Conservation (phyloP, 2,888 invertebrate species). For the Aphrophora alni region DNA sequence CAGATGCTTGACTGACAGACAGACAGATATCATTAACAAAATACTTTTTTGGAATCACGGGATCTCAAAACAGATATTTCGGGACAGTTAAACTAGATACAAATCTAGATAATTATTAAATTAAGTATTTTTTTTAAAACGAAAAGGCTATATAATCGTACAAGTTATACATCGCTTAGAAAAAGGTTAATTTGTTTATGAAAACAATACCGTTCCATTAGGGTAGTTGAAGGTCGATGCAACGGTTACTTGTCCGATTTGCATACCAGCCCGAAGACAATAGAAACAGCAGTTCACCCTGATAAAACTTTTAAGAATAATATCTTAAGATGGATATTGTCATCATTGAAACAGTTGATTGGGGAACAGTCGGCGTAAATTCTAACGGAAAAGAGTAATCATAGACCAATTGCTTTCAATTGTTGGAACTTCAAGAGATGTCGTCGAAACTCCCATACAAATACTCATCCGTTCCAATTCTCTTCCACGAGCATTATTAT, state of each 20-base stretch:
- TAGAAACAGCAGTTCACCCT: neutral
- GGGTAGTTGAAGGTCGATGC: neutral
- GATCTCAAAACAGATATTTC: too few relatives aligned
- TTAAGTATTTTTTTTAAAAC: too few relatives aligned
- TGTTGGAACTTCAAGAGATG: neutral
- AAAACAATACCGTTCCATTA: too few relatives aligned
- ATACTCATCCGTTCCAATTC: neutral
- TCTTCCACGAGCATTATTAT: conserved; percentile 26
- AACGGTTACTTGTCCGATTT: neutral
- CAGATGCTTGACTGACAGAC: too few relatives aligned
- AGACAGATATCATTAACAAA: too few relatives aligned
- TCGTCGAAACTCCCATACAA: neutral
- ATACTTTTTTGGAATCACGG: too few relatives aligned
- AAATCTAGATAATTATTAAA: too few relatives aligned
- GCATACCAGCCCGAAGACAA: neutral
- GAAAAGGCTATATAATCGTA: too few relatives aligned
- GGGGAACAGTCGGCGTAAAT: neutral
- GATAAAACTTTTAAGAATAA: neutral
- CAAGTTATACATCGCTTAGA: too few relatives aligned
- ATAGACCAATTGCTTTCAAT: neutral
- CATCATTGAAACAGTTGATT: neutral
- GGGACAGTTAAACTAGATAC: too few relatives aligned
- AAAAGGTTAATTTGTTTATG: too few relatives aligned
- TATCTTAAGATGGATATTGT: neutral
- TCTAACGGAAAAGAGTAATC: neutral